phyloP scores from a whole-genome alignment of 2,113 vertebrate genomes.

The Prolemur simus region DNA sequence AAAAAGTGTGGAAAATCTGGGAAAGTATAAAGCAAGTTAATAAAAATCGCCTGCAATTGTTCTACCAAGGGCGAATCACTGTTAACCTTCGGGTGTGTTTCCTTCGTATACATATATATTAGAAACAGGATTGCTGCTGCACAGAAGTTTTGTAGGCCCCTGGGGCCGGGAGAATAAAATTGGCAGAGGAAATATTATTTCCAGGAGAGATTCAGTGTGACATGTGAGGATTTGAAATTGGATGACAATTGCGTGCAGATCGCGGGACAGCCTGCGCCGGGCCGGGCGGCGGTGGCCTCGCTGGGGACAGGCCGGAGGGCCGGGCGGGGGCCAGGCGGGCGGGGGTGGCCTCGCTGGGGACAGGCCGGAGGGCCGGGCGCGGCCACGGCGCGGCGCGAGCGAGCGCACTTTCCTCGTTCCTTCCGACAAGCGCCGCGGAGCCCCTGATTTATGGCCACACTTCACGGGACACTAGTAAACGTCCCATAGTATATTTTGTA shows the following conservation, averaged over 20 bases:
- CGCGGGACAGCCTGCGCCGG: not conserved
- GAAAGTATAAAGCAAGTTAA: slow-evolving; percentile 58
- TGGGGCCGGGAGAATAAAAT: slow-evolving; percentile 56
- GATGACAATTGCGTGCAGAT: not conserved
- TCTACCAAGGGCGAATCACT: not conserved
- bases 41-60: slow-evolving; percentile 63
- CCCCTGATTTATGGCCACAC: slow-evolving; percentile 71
- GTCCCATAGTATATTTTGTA: slow-evolving; percentile 75
- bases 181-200: slow-evolving; percentile 74
- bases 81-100: slow-evolving; percentile 42
- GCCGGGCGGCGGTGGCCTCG: not conserved
- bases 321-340: no score
- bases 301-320: not conserved
- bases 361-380: not conserved
- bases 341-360: not conserved
- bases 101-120: not conserved
- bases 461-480: slow-evolving; percentile 76
- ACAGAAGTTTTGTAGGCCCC: slow-evolving; percentile 66
- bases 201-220: slow-evolving; percentile 50
- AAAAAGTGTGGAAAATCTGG: slow-evolving; percentile 31
- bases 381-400: not conserved
- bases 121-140: slow-evolving; percentile 29
- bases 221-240: not conserved
- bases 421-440: slow-evolving; percentile 57
- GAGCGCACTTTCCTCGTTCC: slow-evolving; percentile 20